Percentiles rank a stretch among this genome's conserved stretches.
phyloP scores from a whole-genome alignment of 2,113 vertebrate species.

The Cryptomyrus ogoouensis region DNA sequence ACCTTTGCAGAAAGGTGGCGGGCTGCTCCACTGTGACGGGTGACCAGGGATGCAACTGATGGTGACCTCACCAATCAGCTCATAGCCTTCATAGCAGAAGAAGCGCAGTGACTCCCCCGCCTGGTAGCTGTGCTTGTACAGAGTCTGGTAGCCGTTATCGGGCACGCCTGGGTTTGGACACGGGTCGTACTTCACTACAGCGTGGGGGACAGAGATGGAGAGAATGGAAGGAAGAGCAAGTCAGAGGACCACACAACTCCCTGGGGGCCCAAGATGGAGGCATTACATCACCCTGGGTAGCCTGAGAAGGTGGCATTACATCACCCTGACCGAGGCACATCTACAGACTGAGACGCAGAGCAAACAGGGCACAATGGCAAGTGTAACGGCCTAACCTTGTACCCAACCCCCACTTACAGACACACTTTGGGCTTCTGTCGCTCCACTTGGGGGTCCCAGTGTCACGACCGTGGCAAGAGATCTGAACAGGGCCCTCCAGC shows the following conservation, averaged over 20 bases:
- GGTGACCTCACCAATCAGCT: slow-evolving; percentile 84
- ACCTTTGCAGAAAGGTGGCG: slow-evolving; percentile 89
- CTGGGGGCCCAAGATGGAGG: background rate
- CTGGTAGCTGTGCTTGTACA: slow-evolving; percentile 89
- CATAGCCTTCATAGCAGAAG: slow-evolving; percentile 88
- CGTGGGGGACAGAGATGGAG: background rate
- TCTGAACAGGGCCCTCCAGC: slow-evolving; percentile 74
- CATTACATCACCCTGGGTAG: background rate
- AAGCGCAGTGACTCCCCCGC: slow-evolving; percentile 84
- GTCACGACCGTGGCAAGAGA: slow-evolving; percentile 81
- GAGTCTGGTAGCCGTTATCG: slow-evolving; percentile 83
- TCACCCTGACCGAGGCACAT: background rate
- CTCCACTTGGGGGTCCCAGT: slow-evolving; percentile 86
- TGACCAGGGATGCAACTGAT: slow-evolving; percentile 82
- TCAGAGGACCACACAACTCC: background rate
- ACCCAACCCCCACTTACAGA: slow-evolving; percentile 67
- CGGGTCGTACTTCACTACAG: slow-evolving; percentile 85
- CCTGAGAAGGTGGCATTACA: background rate
- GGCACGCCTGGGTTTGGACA: slow-evolving; percentile 86
- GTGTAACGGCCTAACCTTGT: background rate
- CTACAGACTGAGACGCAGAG: background rate
- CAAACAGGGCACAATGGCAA: background rate
- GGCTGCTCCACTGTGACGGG: slow-evolving; percentile 87
- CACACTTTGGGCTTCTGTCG: slow-evolving; percentile 82
- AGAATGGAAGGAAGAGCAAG: background rate